These are phyloP conservation scores for Percopsis transmontana DNA, from an alignment of 2,113 vertebrate genomes.

Conservation along the genomic window DNA sequence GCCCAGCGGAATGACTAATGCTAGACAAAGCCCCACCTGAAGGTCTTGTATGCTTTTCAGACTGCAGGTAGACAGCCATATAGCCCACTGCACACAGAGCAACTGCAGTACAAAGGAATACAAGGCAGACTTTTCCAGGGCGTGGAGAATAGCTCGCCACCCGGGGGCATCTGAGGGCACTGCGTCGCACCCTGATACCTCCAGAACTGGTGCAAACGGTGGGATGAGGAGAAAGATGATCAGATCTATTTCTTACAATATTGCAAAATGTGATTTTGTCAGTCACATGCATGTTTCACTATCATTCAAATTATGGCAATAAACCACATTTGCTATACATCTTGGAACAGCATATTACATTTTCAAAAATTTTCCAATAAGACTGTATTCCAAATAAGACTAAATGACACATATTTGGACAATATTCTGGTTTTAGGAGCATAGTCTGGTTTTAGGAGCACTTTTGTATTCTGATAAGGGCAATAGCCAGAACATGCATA, in stretches of 20 bases:
- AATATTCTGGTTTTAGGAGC: too few relatives aligned
- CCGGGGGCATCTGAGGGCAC: constrained; percentile 23
- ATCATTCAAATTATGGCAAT: too few relatives aligned
- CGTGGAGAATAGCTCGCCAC: constrained; percentile 64
- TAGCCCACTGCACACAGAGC: constrained; percentile 74
- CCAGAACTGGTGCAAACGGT: constrained; percentile 54
- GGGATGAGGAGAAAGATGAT: neutral
- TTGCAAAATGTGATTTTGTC: neutral
- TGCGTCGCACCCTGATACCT: constrained; percentile 30
- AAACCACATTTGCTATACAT: too few relatives aligned
- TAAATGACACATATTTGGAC: too few relatives aligned
- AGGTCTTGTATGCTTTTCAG: constrained; percentile 59
- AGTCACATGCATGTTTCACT: too few relatives aligned
- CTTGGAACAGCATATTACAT: too few relatives aligned
- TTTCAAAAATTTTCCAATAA: too few relatives aligned
- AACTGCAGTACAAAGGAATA: constrained; percentile 48
- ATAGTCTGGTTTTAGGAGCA: too few relatives aligned
- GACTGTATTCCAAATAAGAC: too few relatives aligned
- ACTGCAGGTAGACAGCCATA: constrained; percentile 69
- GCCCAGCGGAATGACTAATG: neutral
- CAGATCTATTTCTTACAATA: too few relatives aligned
- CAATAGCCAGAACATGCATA: too few relatives aligned
- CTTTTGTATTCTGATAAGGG: too few relatives aligned
- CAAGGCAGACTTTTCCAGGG: constrained; percentile 32
- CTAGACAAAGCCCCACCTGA: constrained; percentile 39